phyloP scores from a whole-genome alignment of 2,888 invertebrate species.

The Trissolcus japonicus region DNA sequence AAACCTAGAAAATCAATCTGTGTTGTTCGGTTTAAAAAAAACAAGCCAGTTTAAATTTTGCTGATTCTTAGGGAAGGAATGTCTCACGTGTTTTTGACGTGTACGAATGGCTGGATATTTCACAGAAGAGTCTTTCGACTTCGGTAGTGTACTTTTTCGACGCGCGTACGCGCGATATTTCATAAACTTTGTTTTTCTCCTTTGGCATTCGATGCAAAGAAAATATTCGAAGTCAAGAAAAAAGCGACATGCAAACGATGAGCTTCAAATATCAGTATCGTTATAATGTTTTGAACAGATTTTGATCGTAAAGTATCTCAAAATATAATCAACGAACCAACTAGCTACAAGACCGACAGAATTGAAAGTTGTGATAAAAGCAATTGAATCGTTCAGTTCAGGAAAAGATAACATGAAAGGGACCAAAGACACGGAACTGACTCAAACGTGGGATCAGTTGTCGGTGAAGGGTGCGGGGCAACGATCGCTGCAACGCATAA shows the following conservation, averaged over 20 bases:
- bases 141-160: constrained; percentile 38
- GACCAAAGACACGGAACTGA: too few species aligned
- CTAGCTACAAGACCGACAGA: too few species aligned
- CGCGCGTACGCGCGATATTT: constrained; percentile 48
- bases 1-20: neutral
- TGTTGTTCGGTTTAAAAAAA: constrained; percentile 14
- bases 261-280: too few species aligned
- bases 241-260: constrained; percentile 11
- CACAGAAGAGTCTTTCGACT: constrained; percentile 25
- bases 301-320: too few species aligned
- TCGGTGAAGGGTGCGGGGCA: neutral
- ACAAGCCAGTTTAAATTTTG: constrained; percentile 13
- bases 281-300: too few species aligned
- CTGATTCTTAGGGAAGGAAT: constrained; percentile 6
- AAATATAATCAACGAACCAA: too few species aligned
- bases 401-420: neutral
- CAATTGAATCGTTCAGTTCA: neutral
- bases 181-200: constrained; percentile 43
- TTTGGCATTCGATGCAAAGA: constrained; percentile 12
- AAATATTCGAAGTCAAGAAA: too few species aligned
- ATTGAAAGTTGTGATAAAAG: neutral
- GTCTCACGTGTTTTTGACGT: constrained; percentile 30
- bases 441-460: too few species aligned
- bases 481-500: constrained; percentile 64
- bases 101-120: constrained; percentile 22